Base-by-base conservation (phyloP, 2,888 invertebrate species). In the Phaonia tiefii region DNA sequence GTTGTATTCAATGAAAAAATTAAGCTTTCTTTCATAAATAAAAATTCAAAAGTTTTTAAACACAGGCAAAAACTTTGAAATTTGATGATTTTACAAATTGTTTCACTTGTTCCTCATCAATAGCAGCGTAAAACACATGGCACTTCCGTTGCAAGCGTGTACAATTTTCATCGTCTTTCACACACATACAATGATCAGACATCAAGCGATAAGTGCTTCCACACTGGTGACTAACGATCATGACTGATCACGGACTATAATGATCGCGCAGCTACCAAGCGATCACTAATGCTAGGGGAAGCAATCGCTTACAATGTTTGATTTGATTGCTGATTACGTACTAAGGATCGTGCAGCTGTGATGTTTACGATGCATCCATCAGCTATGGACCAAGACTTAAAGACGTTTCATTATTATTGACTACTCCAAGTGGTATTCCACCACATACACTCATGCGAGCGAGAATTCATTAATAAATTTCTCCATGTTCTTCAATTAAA, bases 131-230 rank as follows among this genome's bases (percentile, higher is more conserved):
- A 20, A 67, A 39, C 67, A 67, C 42, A 31, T 69, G 51, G 60
- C 60, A 60, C 77, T 78, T 78, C 77, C 77, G 72, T 51, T 78
- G 31, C 15, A 31, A 67, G 42, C 60, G 39, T 66, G 37, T 60
- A 42, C 10, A 63, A 51, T 69, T 31, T 54, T 67, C 44, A 49
- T 51, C 65, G n/a, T 67, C 49, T 60, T 22, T 20, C 39, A n/a
- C 25, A 7, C 15, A 13, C 15, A 46, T 58, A n/a, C 58, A 71
- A 71, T 69, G 42, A 69, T 22, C 37, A n/a, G n/a, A n/a, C n/a
- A n/a, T 20, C 31, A 60, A 17, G 2, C 15, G 31, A 31, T 3
- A 31, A 31, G 4, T 5, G 31, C 31, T 31, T 31, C 31, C 31
- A 31, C 8, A 31, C 31, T 5, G 4, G 5, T n/a, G 15, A 15